Conservation (phyloP, 1,140 invertebrate genomes). For the Varroa destructor region DNA sequence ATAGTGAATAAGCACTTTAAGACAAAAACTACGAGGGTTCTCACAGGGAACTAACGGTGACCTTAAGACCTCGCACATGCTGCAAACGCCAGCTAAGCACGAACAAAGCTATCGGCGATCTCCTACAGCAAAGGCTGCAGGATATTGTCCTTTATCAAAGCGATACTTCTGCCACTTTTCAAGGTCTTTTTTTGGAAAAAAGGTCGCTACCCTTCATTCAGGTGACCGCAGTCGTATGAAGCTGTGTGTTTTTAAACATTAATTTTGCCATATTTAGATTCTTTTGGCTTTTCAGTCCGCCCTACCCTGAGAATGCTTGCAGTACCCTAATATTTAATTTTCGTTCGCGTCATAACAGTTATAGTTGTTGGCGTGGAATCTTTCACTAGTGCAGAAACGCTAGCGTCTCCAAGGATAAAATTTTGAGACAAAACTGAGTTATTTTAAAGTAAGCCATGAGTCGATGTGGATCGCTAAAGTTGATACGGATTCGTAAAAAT, state of each 20-base stretch:
- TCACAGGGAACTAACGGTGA: conserved; percentile 2
- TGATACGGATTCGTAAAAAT: background rate
- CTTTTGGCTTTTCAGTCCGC: background rate
- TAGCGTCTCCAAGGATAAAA: background rate
- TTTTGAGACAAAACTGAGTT: background rate
- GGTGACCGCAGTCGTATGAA: background rate
- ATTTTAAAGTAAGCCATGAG: background rate
- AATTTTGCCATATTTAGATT: background rate
- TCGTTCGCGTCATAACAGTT: background rate
- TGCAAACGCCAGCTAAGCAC: background rate
- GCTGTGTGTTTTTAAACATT: too few relatives aligned
- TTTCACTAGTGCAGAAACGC: background rate
- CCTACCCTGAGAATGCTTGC: too few relatives aligned
- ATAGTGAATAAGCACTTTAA: too few relatives aligned
- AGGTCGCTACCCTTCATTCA: background rate
- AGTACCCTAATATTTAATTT: too few relatives aligned
- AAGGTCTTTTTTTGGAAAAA: background rate
- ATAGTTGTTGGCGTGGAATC: background rate
- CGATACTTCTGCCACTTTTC: background rate
- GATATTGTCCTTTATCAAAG: background rate
- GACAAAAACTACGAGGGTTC: background rate
- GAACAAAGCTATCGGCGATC: background rate
- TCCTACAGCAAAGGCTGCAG: background rate
- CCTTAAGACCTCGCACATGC: conserved; percentile 3
- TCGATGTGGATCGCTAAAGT: background rate